Evolutionary conservation across 2,113 vertebrate species (phyloP).

Genomic region (Carlito syrichta): DNA sequence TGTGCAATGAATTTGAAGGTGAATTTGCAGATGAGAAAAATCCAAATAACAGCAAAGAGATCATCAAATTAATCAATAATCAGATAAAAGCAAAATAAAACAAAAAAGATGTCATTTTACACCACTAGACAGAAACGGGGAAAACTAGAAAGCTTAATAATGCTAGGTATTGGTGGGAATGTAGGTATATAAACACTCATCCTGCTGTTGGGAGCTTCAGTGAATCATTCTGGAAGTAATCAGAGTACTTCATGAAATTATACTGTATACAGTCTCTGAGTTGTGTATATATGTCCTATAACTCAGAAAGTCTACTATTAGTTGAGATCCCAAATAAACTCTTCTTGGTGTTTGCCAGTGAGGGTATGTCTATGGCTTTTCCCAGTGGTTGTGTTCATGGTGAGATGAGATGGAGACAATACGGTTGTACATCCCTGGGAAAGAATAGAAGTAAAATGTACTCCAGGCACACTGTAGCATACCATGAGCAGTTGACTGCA

Average conservation of each 20-base stretch:
- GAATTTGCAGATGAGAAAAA: not conserved
- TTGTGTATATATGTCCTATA: rapidly evolving
- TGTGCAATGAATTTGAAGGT: not conserved
- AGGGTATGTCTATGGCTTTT: not conserved
- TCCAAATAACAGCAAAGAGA: not conserved
- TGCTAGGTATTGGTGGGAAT: not conserved
- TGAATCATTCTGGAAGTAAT: not conserved
- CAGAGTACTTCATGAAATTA: not conserved
- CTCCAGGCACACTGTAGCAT: too few relatives aligned
- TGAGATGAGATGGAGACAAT: not conserved
- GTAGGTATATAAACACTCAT: not conserved
- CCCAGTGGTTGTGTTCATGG: not conserved
- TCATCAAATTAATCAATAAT: not conserved
- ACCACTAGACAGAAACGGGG: not conserved
- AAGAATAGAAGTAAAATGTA: not conserved
- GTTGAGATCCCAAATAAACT: not conserved
- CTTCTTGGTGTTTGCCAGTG: not conserved
- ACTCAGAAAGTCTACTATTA: not conserved
- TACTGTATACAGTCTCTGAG: not conserved
- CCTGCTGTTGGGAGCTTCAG: not conserved
- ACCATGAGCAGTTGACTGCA: rapidly evolving
- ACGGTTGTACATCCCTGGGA: too few relatives aligned
- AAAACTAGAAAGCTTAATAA: not conserved
- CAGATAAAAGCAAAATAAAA: constrained; percentile 18
- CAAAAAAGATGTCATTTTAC: not conserved